Evolutionary conservation across 1,140 invertebrate genomes (phyloP).

Genomic region (Lepeophtheirus salmonis): DNA sequence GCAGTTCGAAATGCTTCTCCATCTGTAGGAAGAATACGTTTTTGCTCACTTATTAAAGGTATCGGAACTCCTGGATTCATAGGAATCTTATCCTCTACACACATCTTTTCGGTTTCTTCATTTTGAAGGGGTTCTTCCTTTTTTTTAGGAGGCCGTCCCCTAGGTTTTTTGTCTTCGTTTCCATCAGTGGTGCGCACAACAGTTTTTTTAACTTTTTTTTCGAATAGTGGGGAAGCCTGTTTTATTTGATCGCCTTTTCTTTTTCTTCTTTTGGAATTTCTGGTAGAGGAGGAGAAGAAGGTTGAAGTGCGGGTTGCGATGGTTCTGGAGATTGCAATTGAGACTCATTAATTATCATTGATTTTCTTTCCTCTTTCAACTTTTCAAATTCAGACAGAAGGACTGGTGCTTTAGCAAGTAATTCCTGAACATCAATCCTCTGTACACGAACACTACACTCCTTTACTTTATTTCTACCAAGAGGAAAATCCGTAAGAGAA

Average conservation of each 20-base stretch:
- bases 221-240: constrained; percentile 67
- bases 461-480: background rate
- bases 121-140: background rate
- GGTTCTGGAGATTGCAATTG: background rate
- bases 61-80: background rate
- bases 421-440: background rate
- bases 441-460: background rate
- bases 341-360: background rate
- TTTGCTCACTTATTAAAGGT: background rate
- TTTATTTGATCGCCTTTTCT: constrained; percentile 55
- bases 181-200: background rate
- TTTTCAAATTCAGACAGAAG: background rate
- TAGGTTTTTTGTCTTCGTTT: background rate
- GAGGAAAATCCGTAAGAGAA: background rate
- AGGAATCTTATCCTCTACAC: background rate
- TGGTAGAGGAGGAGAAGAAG: too few relatives aligned
- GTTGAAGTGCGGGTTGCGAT: too few relatives aligned
- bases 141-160: constrained; percentile 8
- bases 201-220: constrained; percentile 35
- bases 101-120: too few relatives aligned
- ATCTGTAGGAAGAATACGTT: background rate
- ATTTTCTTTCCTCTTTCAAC: background rate
- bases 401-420: background rate
- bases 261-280: constrained; percentile 24
- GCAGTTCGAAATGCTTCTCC: background rate